Base-by-base conservation (phyloP, 2,797 vertebrate genomes). In the Pteropus rufus region DNA sequence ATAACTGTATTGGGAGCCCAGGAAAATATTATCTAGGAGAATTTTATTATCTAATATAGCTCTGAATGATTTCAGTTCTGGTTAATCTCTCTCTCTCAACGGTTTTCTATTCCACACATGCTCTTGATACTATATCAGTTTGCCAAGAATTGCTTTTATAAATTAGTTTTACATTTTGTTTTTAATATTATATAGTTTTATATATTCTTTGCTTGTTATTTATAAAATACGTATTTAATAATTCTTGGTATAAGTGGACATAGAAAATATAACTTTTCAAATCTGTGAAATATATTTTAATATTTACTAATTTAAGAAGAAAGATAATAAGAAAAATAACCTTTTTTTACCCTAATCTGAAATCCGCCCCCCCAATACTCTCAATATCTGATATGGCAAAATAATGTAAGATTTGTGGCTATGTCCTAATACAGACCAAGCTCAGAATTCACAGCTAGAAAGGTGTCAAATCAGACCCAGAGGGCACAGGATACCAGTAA, bases 41-140 rank as follows among this genome's bases (percentile, higher is more conserved):
- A 65, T 96, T 90, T 92, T 87, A 60, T 91, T 87, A 81, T 90
- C 24, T 85, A 91, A 75, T 85, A 62, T 29, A 88, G 19, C 60
- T 52, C 31, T 92, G 24, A 84, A 70, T 93, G 44, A 80, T 46
- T 96, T 92, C 26, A 90, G 31, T 75, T 91, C 18, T 90, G 60
- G 14, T 82, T 69, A 96, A 56, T 1, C 18, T 79, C 9, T n/a
- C 11, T n/a, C 31, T 80, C n/a, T 79, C 34, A 89, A n/a, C 15
- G 60, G 60, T 49, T 23, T 67, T 86, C 79, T 75, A 87, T 39
- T 89, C 36, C 31, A 14, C 80, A 39, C 23, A 24, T 81, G 3
- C n/a, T 93, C 75, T 39, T 76, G 15, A 5, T 77, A 58, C 92
- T 84, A 41, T 73, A 34, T 76, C 52, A 90, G 18, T 89, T 79